Evolutionary conservation across 2,797 vertebrate species (phyloP), one percentile per base, ranked within the genome.

Genomic region (Trachurus trachurus): DNA sequence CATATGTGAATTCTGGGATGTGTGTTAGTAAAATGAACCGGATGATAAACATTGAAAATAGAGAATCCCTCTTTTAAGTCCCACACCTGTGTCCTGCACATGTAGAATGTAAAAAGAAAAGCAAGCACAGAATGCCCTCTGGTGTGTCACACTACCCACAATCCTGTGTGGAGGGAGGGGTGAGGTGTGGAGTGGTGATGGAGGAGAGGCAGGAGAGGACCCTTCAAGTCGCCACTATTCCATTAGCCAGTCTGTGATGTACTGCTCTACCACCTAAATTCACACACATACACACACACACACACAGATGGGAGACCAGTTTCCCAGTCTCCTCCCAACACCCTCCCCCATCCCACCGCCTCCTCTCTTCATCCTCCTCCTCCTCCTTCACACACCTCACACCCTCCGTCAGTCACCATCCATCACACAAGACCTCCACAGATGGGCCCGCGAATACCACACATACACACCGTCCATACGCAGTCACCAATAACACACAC

Each of bases 241-340:
- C 89, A 93, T 94, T 94, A 94, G 89, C 85, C 49, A 9, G 63
- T 73, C 64, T 56, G 89, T 94, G 93, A 95, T 95, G 88, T 92
- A 94, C 82, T 81, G 87, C 87, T 80, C 70, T 26, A 66, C 76
- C 68, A 73, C 72, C 59, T 17, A 42, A 6, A 52, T 44, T 37
- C 16, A 17, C 50, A 34, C 26, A 53, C 50, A 34, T n/a, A 53
- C 52, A 29, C 68, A 63, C 76, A 76, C 79, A 68, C 71, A 70
- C 65, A 74, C 76, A 74, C 54, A 79, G 49, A 83, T 42, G 64
- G 77, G 50, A 69, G 69, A 79, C 39, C 67, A 52, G 82, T 69
- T 78, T 83, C 65, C 52, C 70, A 16, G 42, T 73, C 84, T 78
- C 73, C 76, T 76, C 70, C 49, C 13, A 5, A 85, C 83, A 81